Evolutionary conservation across 35 echinoderm and acorn worm genomes (phyloP).

Genomic region (Patiria miniata): DNA sequence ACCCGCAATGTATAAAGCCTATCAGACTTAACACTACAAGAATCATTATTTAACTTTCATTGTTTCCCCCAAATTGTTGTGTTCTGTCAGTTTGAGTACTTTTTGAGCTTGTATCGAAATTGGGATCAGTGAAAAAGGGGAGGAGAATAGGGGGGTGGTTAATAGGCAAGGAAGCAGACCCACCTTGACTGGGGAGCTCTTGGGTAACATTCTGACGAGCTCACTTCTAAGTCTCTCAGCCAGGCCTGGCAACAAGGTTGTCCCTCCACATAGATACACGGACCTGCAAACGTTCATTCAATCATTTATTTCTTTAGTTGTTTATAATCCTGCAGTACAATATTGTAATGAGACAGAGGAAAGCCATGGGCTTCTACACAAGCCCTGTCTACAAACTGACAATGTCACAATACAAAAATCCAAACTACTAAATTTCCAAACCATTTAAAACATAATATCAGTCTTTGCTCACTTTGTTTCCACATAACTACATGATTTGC

Average conservation of each 20-base stretch:
- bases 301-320: background rate
- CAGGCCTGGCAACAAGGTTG: constrained; percentile 86
- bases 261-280: constrained; percentile 96
- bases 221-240: constrained; percentile 89
- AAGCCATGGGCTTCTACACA: background rate
- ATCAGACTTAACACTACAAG: no score
- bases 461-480: no score
- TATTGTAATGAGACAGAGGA: background rate
- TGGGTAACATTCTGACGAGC: constrained; percentile 81
- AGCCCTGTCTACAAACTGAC: no score
- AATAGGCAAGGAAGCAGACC: background rate
- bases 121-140: background rate
- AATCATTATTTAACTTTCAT: no score
- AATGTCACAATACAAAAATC: no score
- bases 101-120: background rate
- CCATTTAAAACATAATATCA: no score
- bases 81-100: no score
- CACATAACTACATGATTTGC: no score
- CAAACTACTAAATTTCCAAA: no score
- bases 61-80: no score
- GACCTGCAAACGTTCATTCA: constrained; percentile 62
- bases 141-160: background rate
- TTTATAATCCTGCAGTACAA: no score
- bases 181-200: constrained; percentile 88
- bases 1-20: no score